These are phyloP conservation scores for Limnephilus rhombicus DNA, from an alignment of 2,888 invertebrate species.

Conservation along the genomic window DNA sequence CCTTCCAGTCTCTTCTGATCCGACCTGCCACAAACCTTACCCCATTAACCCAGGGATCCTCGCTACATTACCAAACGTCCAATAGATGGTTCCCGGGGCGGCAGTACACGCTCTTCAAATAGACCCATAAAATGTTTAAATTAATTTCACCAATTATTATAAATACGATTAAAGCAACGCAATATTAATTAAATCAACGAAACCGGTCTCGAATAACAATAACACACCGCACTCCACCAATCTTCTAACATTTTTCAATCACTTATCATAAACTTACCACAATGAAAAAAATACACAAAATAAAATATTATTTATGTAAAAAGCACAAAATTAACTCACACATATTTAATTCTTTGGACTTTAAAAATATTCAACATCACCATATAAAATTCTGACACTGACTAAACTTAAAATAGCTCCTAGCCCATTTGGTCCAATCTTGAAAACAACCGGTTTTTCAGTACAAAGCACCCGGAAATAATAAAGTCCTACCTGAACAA, in stretches of 20 bases:
- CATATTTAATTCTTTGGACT: not conserved
- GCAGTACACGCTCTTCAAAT: too few species aligned
- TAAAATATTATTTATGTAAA: too few species aligned
- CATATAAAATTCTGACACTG: not conserved
- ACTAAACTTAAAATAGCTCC: constrained; percentile 9
- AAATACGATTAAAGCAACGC: too few species aligned
- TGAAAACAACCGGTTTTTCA: constrained; percentile 37
- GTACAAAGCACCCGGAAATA: constrained; percentile 41
- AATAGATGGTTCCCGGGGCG: too few species aligned
- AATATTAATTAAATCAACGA: not conserved
- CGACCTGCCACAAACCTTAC: too few species aligned
- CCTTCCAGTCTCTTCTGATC: too few species aligned
- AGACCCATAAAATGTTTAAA: not conserved
- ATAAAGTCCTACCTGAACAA: constrained; percentile 40
- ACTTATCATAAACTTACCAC: not conserved
- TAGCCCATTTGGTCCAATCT: constrained; percentile 10
- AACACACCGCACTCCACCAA: not conserved
- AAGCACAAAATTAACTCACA: not conserved
- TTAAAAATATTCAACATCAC: not conserved
- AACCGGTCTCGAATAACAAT: not conserved
- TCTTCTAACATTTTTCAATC: not conserved
- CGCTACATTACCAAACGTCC: too few species aligned
- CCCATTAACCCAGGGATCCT: too few species aligned
- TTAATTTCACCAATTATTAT: not conserved
- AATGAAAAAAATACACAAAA: not conserved